Base-by-base conservation (phyloP, 2,888 invertebrate genomes). In the Oligia fasciuncula region DNA sequence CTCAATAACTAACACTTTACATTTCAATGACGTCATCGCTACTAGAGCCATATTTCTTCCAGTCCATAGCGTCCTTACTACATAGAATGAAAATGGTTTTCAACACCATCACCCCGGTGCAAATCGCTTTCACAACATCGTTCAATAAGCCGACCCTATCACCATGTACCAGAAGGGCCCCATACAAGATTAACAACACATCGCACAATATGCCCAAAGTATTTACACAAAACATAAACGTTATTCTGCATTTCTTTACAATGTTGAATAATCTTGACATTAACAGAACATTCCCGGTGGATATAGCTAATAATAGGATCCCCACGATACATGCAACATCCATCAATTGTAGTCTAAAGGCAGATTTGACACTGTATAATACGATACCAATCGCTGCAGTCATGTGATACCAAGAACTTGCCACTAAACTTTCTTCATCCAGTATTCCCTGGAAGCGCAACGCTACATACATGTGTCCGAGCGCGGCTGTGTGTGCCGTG, bases 141-240 rank as follows among this genome's bases (percentile, higher is more conserved):
- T 71, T 19, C 9, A 67, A 1, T 0, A 69, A 13, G 1, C 54
- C n/a, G 11, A 5, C 49, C 19, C 4, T 23, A 6, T n/a, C 35
- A 8, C 49, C 77, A 29, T 40, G 43, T 3, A 79, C 14, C 13
- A 81, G 23, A 23, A 79, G 17, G 5, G 67, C 77, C 2, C 79
- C 79, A 13, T 79, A 82, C 2, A 79, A 51, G 4, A 74, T 63
- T 9, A 83, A n/a, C 35, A 84, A 35, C 8, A 84, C 70, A 60
- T 83, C 82, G 13, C 73, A 71, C 0, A 80, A 4, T 17, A 83
- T 79, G 2, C 43, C 35, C 46, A 74, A 66, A 70, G 35, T 43
- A 63, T 68, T 74, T 5, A 84, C 85, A 74, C 14, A 63, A n/a
- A 71, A 51, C 5, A 79, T 14, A 19, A 71, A 63, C 4, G 35